phyloP scores from a whole-genome alignment of 1,140 invertebrate species.

The Danaus melanippus region DNA sequence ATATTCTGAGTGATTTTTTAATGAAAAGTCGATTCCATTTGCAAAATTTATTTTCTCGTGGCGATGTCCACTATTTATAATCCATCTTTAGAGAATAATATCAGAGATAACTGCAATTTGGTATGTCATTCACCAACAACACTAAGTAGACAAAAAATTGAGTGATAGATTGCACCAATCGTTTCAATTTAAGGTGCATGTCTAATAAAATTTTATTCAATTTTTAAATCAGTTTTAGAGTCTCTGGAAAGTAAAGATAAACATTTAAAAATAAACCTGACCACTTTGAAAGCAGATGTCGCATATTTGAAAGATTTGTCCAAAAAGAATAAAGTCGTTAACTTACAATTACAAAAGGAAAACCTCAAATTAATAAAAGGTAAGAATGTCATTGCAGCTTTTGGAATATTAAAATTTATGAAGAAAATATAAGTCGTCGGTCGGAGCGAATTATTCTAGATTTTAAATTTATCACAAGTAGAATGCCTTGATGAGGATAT shows the following conservation, averaged over 20 bases:
- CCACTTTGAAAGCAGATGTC: constrained; percentile 12
- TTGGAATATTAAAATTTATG: constrained; percentile 9
- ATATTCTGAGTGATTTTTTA: too few species aligned
- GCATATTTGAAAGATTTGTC: constrained; percentile 12
- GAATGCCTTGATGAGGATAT: constrained; percentile 5
- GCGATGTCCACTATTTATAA: too few species aligned
- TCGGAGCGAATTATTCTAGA: constrained; percentile 8
- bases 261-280: constrained; percentile 15
- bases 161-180: constrained; percentile 13
- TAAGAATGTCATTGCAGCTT: constrained; percentile 2
- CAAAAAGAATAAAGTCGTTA: constrained; percentile 10
- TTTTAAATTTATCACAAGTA: constrained; percentile 10
- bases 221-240: constrained; percentile 17
- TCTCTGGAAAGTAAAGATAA: constrained; percentile 12
- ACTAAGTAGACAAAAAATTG: constrained; percentile 6
- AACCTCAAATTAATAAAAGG: constrained; percentile 1
- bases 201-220: constrained; percentile 14
- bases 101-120: too few species aligned
- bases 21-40: too few species aligned
- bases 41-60: too few species aligned
- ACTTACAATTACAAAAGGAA: constrained; percentile 14
- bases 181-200: constrained; percentile 12
- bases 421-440: constrained; percentile 9
- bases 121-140: neutral
- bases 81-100: too few species aligned